These are phyloP conservation scores for Chaenocephalus aceratus DNA, from an alignment of 2,113 vertebrate species.

Conservation along the genomic window DNA sequence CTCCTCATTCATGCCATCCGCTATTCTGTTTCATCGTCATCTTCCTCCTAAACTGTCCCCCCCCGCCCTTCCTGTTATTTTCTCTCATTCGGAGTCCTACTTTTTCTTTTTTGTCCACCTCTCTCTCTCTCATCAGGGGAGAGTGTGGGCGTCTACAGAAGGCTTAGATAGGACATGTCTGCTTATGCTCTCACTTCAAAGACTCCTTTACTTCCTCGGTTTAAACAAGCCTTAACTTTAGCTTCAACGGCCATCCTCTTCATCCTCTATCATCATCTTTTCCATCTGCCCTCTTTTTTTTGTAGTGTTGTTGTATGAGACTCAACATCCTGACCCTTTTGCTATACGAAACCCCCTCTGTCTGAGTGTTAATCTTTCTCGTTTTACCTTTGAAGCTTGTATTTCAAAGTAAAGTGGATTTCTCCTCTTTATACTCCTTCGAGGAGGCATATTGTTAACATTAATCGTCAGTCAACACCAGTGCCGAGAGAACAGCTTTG, in stretches of 20 bases:
- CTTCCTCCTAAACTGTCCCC: slow-evolving; percentile 21
- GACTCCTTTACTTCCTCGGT: background rate
- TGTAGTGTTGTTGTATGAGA: background rate
- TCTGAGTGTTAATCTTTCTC: slow-evolving; percentile 14
- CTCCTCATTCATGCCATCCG: slow-evolving; percentile 42
- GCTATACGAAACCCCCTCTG: background rate
- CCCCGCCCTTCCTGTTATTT: background rate
- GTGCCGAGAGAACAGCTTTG: background rate
- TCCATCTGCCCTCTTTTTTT: background rate
- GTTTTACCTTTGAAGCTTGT: slow-evolving; percentile 29
- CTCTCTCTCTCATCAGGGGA: slow-evolving; percentile 17
- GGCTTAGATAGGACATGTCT: slow-evolving; percentile 1
- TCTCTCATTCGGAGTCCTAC: background rate
- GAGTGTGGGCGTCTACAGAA: slow-evolving; percentile 40
- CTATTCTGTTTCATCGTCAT: slow-evolving; percentile 57
- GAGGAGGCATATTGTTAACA: background rate
- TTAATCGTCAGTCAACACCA: background rate
- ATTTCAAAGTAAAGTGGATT: slow-evolving; percentile 20
- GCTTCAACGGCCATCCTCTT: slow-evolving; percentile 12
- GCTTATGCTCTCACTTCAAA: slow-evolving; percentile 32
- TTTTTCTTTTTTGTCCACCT: background rate
- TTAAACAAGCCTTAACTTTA: slow-evolving; percentile 27
- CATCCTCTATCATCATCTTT: background rate
- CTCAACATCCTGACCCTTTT: slow-evolving; percentile 3
- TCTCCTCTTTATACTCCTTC: slow-evolving; percentile 2